Evolutionary conservation across 2,797 vertebrate species (phyloP), one percentile per base, ranked within the genome.

Genomic region (Schizopygopsis pylzovi): DNA sequence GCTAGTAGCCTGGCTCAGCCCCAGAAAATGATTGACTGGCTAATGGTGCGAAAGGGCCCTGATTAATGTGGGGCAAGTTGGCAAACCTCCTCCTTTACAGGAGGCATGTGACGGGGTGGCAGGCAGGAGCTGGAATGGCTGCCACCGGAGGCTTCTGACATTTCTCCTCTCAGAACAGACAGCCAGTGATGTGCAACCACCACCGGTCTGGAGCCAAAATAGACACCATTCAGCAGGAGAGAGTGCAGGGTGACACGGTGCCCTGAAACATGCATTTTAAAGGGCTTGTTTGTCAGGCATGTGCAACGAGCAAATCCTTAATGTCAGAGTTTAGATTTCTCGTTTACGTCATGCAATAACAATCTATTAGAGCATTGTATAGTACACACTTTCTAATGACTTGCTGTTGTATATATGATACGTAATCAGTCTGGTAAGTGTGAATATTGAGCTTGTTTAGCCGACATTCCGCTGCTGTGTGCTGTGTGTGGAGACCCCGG

Each of bases 41-140:
- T 90, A 88, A 90, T 90, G 87, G 89, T 90, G 86, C 70, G 59
- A 84, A 70, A 86, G 82, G 54, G 87, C 84, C 81, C 81, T 90
- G 89, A 90, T 90, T 90, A 90, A 88, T 90, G 87, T 83, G 68
- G 87, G 89, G 84, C 86, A 87, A 90, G 84, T 88, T 88, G 87
- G 86, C 86, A 87, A 88, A 87, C 41, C 79, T 90, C 79, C 84
- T 88, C 56, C 81, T 43, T 82, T 87, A 82, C 86, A 85, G 89
- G 87, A 88, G 86, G 87, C 85, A 67, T 87, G 84, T 90, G 87
- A 87, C n/a, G 81, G 81, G 67, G 43, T 84, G 81, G 89, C 84
- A 88, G 87, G 87, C 84, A 73, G 75, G 39, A 88, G 87, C 56
- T 65, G 61, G 54, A 85, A 85, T 87, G 81, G 86, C 78, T 88